Base-by-base conservation (phyloP, 2,888 invertebrate genomes). In the Penaeus monodon region DNA sequence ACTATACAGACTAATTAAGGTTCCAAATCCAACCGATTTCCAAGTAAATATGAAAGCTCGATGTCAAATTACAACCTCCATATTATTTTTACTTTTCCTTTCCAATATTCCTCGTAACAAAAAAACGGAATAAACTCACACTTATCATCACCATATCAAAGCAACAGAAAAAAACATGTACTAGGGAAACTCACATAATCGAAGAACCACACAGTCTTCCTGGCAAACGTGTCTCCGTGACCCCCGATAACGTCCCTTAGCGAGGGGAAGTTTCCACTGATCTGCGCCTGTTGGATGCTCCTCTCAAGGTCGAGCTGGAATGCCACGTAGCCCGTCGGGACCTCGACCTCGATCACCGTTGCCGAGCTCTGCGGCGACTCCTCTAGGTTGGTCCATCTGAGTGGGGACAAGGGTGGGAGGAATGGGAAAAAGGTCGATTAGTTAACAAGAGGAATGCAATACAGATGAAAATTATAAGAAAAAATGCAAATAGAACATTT, bases 291-390 rank as follows among this genome's bases (percentile, higher is more conserved):
- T 4, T 64, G 64, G 10, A 92, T 91, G 64, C 92, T 89, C 17
- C 84, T 87, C 63, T 92, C 92, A 4, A 93, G 92, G 81, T 92
- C 93, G 66, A 93, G 93, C 90, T 94, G 93, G 77, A 92, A 91
- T n/a, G 93, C 92, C 91, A 92, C 91, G 90, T 93, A 93, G 7
- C 93, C 93, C 17, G 93, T 92, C 0, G 93, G 93, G 29, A 93
- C 91, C 86, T 93, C 92, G 22, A 93, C 90, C 91, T 93, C 93
- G 33, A 93, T 91, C 8, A 93, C 92, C 14, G 93, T 92, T 44
- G 92, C 91, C 2, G 93, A 93, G 90, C 93, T 93, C 20, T 91
- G 91, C 7, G 90, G 90, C 38, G 92, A 91, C 80, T 92, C 92
- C 20, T 92, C 91, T 8, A 91, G 84, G 33, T 92, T 91, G 22